A percentile compares a stretch with the other conserved stretches of the same genome.
phyloP scores from a whole-genome alignment of 2,888 invertebrate genomes.

The Drosophila tripunctata region DNA sequence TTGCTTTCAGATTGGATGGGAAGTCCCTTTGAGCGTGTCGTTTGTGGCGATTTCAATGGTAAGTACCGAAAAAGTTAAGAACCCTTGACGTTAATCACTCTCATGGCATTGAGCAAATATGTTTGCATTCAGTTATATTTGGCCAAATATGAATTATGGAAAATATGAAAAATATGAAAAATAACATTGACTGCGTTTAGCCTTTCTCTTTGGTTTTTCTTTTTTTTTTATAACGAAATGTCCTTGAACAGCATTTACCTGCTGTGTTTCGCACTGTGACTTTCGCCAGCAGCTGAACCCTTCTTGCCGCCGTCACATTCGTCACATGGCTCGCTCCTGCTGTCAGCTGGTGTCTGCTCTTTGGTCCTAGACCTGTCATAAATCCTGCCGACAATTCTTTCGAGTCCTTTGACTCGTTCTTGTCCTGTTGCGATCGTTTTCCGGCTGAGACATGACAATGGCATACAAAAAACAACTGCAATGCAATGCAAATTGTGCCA shows the following conservation, averaged over 20 bases:
- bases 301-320: slow-evolving; percentile 60
- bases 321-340: slow-evolving; percentile 58
- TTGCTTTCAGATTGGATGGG: slow-evolving; percentile 94
- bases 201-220: slow-evolving; percentile 19
- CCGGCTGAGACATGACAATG: slow-evolving; percentile 33
- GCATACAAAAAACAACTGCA: slow-evolving; percentile 39
- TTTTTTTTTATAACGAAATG: slow-evolving; percentile 49
- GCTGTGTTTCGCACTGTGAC: slow-evolving; percentile 26
- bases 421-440: slow-evolving; percentile 29
- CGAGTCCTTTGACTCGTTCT: background rate
- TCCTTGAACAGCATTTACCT: slow-evolving; percentile 65
- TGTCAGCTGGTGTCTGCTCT: no score
- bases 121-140: slow-evolving; percentile 68
- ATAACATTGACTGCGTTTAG: background rate
- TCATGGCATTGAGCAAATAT: slow-evolving; percentile 69
- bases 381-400: slow-evolving; percentile 37
- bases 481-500: slow-evolving; percentile 15
- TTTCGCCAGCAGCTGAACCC: slow-evolving; percentile 53
- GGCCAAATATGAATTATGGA: slow-evolving; percentile 62
- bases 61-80: slow-evolving; percentile 84
- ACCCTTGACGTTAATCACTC: slow-evolving; percentile 50
- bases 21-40: slow-evolving; percentile 96
- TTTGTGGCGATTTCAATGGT: slow-evolving; percentile 96
- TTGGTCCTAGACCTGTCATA: slow-evolving; percentile 60
- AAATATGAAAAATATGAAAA: no score